phyloP scores from a whole-genome alignment of 2,888 invertebrate genomes.

The Meloe dianella region DNA sequence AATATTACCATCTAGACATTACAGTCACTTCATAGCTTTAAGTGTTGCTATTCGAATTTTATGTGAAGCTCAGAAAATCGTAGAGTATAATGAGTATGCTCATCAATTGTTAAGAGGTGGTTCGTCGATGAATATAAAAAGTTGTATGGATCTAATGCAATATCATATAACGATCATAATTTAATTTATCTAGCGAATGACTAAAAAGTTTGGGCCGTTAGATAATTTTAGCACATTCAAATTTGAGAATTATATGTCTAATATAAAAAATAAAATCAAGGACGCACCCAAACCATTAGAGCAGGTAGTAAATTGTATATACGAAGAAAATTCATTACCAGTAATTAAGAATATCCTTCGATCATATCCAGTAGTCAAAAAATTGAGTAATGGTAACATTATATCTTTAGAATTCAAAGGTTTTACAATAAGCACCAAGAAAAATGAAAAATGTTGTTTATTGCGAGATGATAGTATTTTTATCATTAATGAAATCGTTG shows the following conservation, averaged over 20 bases:
- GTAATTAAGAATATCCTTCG: too few species aligned
- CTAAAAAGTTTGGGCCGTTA: slow-evolving; percentile 20
- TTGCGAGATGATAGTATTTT: too few species aligned
- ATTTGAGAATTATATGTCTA: slow-evolving; percentile 33
- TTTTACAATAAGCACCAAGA: too few species aligned
- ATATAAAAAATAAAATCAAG: slow-evolving; percentile 30
- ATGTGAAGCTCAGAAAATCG: background rate
- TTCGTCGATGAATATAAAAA: slow-evolving; percentile 29
- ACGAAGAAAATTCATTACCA: too few species aligned
- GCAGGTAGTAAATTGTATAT: slow-evolving; percentile 31
- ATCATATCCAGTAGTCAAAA: too few species aligned
- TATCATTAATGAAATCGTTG: too few species aligned
- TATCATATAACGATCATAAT: slow-evolving; percentile 35
- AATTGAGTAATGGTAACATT: too few species aligned
- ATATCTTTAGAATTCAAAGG: too few species aligned
- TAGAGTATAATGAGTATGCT: background rate
- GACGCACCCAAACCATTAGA: slow-evolving; percentile 30
- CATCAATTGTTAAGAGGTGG: slow-evolving; percentile 15
- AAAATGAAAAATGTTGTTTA: too few species aligned
- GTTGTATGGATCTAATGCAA: slow-evolving; percentile 33
- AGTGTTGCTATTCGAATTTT: slow-evolving; percentile 16
- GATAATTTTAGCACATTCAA: slow-evolving; percentile 28
- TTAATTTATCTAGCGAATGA: slow-evolving; percentile 33
- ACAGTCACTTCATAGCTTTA: too few species aligned
- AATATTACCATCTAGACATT: too few species aligned